A percentile compares a stretch with the other conserved stretches of the same genome.
Evolutionary conservation across 2,797 vertebrate species (phyloP).

Genomic region (Hydrocynus forskahlii): DNA sequence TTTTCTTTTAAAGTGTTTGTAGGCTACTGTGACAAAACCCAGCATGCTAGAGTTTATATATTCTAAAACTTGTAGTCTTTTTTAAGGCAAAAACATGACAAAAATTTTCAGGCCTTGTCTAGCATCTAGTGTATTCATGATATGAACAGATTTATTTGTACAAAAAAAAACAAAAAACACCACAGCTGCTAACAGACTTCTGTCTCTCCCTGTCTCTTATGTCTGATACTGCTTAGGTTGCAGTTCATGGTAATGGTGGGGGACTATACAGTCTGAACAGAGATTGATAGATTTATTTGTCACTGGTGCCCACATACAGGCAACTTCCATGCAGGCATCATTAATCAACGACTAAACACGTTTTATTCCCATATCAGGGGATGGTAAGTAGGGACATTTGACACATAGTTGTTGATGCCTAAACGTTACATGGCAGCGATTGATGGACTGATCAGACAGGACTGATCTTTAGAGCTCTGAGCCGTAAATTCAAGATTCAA

Average conservation of each 20-base stretch:
- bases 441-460: slow-evolving; percentile 20
- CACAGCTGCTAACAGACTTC: not conserved
- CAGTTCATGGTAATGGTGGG: slow-evolving; percentile 71
- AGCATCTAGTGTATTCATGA: not conserved
- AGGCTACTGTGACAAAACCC: not conserved
- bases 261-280: slow-evolving; percentile 72
- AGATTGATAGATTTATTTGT: slow-evolving; percentile 84
- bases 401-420: slow-evolving; percentile 57
- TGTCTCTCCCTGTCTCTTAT: slow-evolving; percentile 17
- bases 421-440: slow-evolving; percentile 19
- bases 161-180: not conserved
- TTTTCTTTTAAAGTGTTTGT: not conserved
- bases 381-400: slow-evolving; percentile 66
- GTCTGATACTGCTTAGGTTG: slow-evolving; percentile 74
- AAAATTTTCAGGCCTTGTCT: not conserved
- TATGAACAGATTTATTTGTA: not conserved
- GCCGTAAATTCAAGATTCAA: not conserved
- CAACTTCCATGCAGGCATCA: slow-evolving; percentile 67
- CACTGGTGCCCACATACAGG: slow-evolving; percentile 69
- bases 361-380: slow-evolving; percentile 75
- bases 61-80: not conserved
- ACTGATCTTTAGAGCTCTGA: not conserved
- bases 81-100: not conserved
- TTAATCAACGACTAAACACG: slow-evolving; percentile 80
- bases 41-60: not conserved